Conservation (phyloP, 2,888 invertebrate species). For the Homarus gammarus region DNA sequence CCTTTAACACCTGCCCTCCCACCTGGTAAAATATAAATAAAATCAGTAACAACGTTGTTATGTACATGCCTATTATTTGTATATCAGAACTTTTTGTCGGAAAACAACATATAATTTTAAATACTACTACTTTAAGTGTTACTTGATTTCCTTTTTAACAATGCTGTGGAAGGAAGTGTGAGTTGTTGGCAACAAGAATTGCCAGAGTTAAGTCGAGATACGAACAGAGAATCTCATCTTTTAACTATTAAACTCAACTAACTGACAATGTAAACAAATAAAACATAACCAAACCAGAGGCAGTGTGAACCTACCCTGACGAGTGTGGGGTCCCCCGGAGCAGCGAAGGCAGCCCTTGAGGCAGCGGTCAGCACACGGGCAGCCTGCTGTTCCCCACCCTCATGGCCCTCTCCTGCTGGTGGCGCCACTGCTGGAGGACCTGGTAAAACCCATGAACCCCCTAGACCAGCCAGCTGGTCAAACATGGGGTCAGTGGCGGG, state of each 20-base stretch:
- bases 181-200: no score
- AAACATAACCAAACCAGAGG: no score
- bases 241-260: no score
- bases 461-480: constrained; percentile 66
- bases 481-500: constrained; percentile 42
- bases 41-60: background rate
- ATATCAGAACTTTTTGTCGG: no score
- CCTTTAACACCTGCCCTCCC: constrained; percentile 9
- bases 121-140: no score
- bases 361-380: constrained; percentile 48
- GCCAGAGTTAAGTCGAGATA: no score
- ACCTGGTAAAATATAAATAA: constrained; percentile 28
- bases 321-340: constrained; percentile 40
- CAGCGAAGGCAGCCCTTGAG: constrained; percentile 28
- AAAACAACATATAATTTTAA: no score
- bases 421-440: background rate
- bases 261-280: no score
- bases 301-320: constrained; percentile 32
- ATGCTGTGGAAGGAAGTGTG: no score
- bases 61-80: no score
- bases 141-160: no score
- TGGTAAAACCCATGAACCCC: constrained; percentile 67
- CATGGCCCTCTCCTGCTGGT: constrained; percentile 24
- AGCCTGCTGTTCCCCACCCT: constrained; percentile 41
- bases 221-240: no score